Base-by-base conservation (phyloP, 2,113 vertebrate genomes). In the Epinephelus fuscoguttatus region DNA sequence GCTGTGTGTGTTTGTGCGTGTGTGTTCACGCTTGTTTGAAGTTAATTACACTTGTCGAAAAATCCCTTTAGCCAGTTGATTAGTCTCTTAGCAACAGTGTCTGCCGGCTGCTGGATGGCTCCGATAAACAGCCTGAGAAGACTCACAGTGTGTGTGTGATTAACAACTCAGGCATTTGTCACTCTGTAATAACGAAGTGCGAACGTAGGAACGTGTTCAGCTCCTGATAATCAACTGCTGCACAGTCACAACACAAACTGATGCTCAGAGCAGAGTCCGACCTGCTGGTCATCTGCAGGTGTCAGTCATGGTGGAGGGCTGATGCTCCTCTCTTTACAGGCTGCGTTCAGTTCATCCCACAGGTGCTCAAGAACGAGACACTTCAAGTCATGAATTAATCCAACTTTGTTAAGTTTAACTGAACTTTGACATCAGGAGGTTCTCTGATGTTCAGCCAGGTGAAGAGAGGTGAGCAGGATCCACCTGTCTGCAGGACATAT, bases 11-110 rank as follows among this genome's bases (percentile, higher is more conserved):
- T 23, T 11, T 25, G n/a, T 52, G 50, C 66, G 60, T 76, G 70
- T 75, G 73, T 60, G 59, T 75, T 69, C 45, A 55, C 4, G 69
- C 59, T 50, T 83, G 76, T 83, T 78, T 3, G 67, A 86, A 75
- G 83, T 77, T 86, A 91, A 88, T 86, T 88, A 80, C 71, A 82
- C 74, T 82, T 77, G 81, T 84, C 15, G 13, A 80, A 70, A 80
- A 84, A 80, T 79, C 75, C 89, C 71, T 61, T 59, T 17, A 64
- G 74, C 57, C 75, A 66, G 78, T 64, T 86, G 81, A 88, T 81
- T 84, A 60, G 84, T 86, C 59, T 86, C 80, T 84, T 66, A 86
- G 74, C 85, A 82, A 83, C 80, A 52, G 52, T 25, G 77, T 84
- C 80, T 84, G 70, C 50, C 18, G 25, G 78, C 80, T 75, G 42